Evolutionary conservation across 2,888 invertebrate species (phyloP).

Genomic region (Caradrina kadenii): DNA sequence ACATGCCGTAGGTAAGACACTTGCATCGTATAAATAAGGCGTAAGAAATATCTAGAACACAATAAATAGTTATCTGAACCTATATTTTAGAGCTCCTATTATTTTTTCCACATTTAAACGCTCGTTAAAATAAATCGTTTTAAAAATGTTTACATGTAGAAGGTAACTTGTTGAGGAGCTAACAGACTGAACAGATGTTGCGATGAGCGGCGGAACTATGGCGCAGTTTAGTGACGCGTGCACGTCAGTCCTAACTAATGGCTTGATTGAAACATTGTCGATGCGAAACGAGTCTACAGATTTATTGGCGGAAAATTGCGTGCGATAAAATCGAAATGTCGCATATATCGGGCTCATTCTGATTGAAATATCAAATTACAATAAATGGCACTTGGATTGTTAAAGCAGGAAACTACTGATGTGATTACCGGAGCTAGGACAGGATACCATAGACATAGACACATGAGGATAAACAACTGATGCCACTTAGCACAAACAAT

Average conservation of each 20-base stretch:
- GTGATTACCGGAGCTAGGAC: background rate
- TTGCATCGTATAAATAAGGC: background rate
- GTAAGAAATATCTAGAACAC: background rate
- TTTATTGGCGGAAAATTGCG: constrained; percentile 50
- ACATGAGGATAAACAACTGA: background rate
- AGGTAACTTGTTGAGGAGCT: constrained; percentile 34
- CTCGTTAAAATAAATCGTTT: constrained; percentile 37
- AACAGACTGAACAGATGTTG: constrained; percentile 45
- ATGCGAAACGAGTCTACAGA: constrained; percentile 40
- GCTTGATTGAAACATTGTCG: constrained; percentile 49
- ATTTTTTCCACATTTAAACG: constrained; percentile 21
- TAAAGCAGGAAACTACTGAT: background rate
- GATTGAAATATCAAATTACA: constrained; percentile 14
- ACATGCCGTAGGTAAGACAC: background rate
- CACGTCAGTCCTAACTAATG: constrained; percentile 34
- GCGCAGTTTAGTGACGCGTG: constrained; percentile 27
- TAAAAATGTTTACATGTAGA: constrained; percentile 28
- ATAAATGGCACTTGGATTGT: background rate
- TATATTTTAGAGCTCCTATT: constrained; percentile 33
- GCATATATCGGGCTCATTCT: constrained; percentile 5
- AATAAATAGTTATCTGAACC: constrained; percentile 13
- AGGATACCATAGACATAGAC: background rate
- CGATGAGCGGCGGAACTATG: constrained; percentile 11
- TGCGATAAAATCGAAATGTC: constrained; percentile 31
- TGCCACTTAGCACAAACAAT: no score